Evolutionary conservation across 2,797 vertebrate genomes (phyloP).

Genomic region (Taeniopygia guttata): DNA sequence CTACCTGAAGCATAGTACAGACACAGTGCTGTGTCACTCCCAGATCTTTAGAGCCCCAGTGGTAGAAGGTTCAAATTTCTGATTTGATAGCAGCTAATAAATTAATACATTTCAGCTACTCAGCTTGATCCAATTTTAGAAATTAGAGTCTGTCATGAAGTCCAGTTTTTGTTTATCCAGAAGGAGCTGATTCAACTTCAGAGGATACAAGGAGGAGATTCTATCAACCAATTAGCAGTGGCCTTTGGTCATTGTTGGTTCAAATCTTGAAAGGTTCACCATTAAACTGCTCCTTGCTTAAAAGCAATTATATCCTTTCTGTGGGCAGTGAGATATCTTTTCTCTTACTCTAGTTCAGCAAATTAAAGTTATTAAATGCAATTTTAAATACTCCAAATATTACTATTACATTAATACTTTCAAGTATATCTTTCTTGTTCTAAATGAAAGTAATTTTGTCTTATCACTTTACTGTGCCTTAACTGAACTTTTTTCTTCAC

Average conservation of each 20-base stretch:
- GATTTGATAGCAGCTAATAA: neutral
- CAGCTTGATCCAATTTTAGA: neutral
- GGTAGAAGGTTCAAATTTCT: neutral
- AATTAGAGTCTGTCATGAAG: neutral
- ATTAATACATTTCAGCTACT: neutral
- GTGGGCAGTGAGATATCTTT: neutral
- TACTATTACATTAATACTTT: neutral
- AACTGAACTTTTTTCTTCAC: neutral
- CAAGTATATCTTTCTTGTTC: neutral
- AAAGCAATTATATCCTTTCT: neutral
- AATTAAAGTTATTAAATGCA: neutral
- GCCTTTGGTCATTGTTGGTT: neutral
- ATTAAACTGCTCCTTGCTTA: neutral
- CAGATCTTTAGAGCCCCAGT: neutral
- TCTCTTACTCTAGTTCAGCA: neutral
- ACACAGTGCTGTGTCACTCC: neutral
- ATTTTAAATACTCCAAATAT: neutral
- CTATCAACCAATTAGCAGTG: neutral
- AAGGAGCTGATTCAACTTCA: neutral
- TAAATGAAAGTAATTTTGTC: neutral
- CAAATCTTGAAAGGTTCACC: neutral
- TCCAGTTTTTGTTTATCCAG: neutral
- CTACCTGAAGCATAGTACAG: neutral
- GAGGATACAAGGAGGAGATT: neutral
- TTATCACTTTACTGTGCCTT: neutral